These are phyloP conservation scores for Callimorpha dominula DNA, from an alignment of 2,888 invertebrate genomes.

Conservation along the genomic window DNA sequence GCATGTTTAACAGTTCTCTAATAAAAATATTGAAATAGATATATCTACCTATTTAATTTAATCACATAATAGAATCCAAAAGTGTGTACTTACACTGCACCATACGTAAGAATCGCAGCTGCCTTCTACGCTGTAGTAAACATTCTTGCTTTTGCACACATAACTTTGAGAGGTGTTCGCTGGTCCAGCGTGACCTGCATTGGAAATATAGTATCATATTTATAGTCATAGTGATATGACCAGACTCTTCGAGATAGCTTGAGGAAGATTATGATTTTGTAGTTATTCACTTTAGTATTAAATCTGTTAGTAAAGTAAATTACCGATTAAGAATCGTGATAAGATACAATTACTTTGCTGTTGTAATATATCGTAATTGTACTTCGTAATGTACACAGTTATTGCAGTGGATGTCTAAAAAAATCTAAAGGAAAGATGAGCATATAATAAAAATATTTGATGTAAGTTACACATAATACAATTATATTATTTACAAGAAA, in stretches of 20 bases:
- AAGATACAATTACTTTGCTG: too few relatives aligned
- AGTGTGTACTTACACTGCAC: conserved; percentile 80
- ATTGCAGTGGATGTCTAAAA: too few relatives aligned
- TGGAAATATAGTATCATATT: background rate
- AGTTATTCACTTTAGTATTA: background rate
- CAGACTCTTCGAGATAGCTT: too few relatives aligned
- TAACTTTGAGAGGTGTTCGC: conserved; percentile 13
- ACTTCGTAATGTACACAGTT: too few relatives aligned
- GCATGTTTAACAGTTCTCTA: too few relatives aligned
- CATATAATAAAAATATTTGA: too few relatives aligned
- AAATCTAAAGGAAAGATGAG: too few relatives aligned
- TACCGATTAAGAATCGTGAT: background rate
- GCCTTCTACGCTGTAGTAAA: conserved; percentile 86
- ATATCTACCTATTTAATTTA: background rate
- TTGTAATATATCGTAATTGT: too few relatives aligned
- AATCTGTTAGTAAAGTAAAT: background rate
- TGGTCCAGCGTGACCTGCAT: conserved; percentile 8
- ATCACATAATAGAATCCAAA: background rate
- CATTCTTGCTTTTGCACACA: conserved; percentile 82
- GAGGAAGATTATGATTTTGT: background rate
- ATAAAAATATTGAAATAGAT: too few relatives aligned
- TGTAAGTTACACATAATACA: too few relatives aligned
- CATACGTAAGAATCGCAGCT: conserved; percentile 91
- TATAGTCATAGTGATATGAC: background rate
- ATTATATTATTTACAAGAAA: too few relatives aligned